Base-by-base conservation (phyloP, 2,113 vertebrate species). In the Lagenorhynchus albirostris region DNA sequence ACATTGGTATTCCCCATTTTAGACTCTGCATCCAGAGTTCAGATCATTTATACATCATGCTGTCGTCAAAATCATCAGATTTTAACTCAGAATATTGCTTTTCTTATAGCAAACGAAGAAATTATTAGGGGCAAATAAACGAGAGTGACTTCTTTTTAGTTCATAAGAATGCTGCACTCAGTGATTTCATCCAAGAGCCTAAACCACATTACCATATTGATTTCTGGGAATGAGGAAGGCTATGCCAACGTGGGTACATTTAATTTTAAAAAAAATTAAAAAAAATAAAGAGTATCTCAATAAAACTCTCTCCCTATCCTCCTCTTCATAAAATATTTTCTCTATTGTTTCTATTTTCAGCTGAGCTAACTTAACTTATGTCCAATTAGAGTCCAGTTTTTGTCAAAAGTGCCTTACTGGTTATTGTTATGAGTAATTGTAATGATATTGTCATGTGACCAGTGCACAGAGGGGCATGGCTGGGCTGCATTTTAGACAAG, bases 401-500 rank as follows among this genome's bases (percentile, higher is more conserved):
- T 76, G 13, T 62, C 3, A 55, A 41, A 14, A 71, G 23, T 63
- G 25, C 38, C 36, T 86, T 73, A 44, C 11, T 76, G 65, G 13
- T 14, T 86, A 85, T 38, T 53, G 8, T 87, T 47, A 62, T 62
- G 10, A 67, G 18, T 23, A 76, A 95, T 38, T 73, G 36, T 53
- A 67, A 47, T 20, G 36, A 58, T 50, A 83, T n/a, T 44, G 20
- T 62, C 38, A 77, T 31, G 23, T 50, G n/a, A 62, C n/a, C 93
- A 86, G 29, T 6, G 2, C 14, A 55, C n/a, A 60, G 10, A 94
- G 25, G 26, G 36, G 55, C n/a, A 84, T 8, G 65, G 53, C 47
- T 70, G n/a, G 38, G 38, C 12, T 89, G 18, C 38, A 81, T 89
- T 86, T 89, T 67, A 94, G 76, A 68, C n/a, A 95, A 95, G 18